These are phyloP conservation scores for Dipus sagitta DNA, from an alignment of 2,797 vertebrate genomes.

Conservation along the genomic window DNA sequence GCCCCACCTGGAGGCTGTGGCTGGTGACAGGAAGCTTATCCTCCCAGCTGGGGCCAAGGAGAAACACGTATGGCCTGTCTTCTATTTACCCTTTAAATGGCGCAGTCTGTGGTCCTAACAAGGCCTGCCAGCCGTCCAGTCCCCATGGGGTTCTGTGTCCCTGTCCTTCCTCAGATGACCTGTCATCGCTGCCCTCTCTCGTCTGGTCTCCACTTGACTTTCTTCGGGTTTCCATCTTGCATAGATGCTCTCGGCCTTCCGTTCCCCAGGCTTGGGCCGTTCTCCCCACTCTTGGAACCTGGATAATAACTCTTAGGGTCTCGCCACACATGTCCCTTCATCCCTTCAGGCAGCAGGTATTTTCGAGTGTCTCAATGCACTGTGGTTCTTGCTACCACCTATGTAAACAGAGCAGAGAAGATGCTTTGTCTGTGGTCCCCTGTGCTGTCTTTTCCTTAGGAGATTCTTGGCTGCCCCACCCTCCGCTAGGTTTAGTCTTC, in stretches of 20 bases:
- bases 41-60: background rate
- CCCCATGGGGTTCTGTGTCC: background rate
- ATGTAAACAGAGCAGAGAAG: background rate
- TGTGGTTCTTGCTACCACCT: background rate
- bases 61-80: background rate
- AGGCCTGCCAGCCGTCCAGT: background rate
- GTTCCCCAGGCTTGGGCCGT: background rate
- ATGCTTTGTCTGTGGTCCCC: background rate
- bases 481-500: background rate
- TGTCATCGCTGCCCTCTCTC: background rate
- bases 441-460: background rate
- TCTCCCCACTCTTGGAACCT: background rate
- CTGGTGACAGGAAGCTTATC: background rate
- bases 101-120: background rate
- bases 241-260: background rate
- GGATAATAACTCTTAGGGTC: background rate
- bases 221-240: background rate
- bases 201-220: background rate
- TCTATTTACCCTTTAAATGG: background rate
- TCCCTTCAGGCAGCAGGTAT: background rate
- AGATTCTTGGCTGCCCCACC: background rate
- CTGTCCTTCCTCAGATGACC: background rate
- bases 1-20: background rate
- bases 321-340: background rate
- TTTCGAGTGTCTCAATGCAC: background rate